Evolutionary conservation across 2,888 invertebrate species (phyloP), one percentile per base, ranked within the genome.

Genomic region (Operophtera brumata): DNA sequence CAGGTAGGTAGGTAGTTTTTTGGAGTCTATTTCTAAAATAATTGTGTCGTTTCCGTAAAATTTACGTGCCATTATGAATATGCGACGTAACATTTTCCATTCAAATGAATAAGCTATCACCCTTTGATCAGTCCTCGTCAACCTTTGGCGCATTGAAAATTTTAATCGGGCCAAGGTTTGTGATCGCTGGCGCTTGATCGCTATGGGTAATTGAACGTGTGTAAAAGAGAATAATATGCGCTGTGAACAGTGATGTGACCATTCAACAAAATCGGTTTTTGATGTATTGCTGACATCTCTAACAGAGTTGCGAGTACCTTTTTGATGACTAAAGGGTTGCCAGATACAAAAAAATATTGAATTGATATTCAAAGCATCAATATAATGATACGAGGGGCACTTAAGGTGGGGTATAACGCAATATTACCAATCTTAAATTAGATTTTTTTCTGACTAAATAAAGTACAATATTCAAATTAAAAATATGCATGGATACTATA

Each of bases 81-180:
- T 54, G 52, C 59, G 65, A 83, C 20, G 39, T 51, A 72, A 75
- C 69, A 75, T 80, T 78, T 79, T 78, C 78, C 78, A 77, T 76
- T 77, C 71, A 78, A 80, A 84, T 81, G 80, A 78, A 80, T 79
- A 78, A 67, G 71, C 72, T 78, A 81, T 82, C 82, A 69, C 70
- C 71, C 76, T 78, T 67, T 73, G 77, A 77, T 65, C 74, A 72
- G 72, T 66, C 78, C 76, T 80, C 74, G 66, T 64, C 74, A 80
- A 74, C 78, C 75, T 73, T 71, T 66, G 56, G 73, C 61, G 69
- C 75, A 73, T 73, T 78, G 73, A 76, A 77, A 75, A 77, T 80
- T 76, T 84, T 78, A 79, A 78, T 78, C 74, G 77, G 72, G 66
- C 70, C 77, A 79, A 80, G 80, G 77, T 77, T 73, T 71, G 65